phyloP scores from a whole-genome alignment of 2,797 vertebrate genomes.

The Alfaro cultratus region DNA sequence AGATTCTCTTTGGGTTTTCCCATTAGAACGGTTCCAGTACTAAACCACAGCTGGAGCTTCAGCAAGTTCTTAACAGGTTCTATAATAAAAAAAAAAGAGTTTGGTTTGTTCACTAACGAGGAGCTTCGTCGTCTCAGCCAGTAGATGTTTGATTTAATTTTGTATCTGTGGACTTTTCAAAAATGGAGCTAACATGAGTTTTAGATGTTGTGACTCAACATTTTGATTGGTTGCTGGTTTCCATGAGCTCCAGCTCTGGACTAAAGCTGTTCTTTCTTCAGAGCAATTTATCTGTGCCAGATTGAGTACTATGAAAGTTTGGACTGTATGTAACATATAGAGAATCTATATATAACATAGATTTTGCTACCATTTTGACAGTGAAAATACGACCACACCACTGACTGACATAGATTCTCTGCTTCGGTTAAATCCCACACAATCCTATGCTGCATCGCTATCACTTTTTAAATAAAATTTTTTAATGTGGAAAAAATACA shows the following conservation, averaged over 20 bases:
- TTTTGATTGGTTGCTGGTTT: not conserved
- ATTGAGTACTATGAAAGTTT: not conserved
- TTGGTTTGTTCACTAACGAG: not conserved
- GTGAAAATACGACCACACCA: too few species aligned
- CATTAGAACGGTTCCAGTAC: not conserved
- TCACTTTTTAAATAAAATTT: too few species aligned
- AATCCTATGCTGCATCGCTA: too few species aligned
- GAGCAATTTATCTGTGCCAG: not conserved
- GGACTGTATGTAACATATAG: too few species aligned
- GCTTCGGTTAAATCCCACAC: too few species aligned
- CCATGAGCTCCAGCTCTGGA: not conserved
- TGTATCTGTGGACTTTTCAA: not conserved
- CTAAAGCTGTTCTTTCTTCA: not conserved
- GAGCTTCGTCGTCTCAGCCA: not conserved
- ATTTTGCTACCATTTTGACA: too few species aligned
- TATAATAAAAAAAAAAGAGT: not conserved
- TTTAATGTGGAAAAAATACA: too few species aligned
- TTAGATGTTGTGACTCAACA: not conserved
- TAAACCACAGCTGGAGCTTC: not conserved
- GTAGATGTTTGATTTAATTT: not conserved
- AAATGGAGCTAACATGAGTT: not conserved
- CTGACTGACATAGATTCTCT: too few species aligned
- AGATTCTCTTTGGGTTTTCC: constrained; percentile 40
- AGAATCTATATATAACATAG: too few species aligned
- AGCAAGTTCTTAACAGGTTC: not conserved